Evolutionary conservation across 2,113 vertebrate species (phyloP).

Genomic region (Peromyscus polionotus): DNA sequence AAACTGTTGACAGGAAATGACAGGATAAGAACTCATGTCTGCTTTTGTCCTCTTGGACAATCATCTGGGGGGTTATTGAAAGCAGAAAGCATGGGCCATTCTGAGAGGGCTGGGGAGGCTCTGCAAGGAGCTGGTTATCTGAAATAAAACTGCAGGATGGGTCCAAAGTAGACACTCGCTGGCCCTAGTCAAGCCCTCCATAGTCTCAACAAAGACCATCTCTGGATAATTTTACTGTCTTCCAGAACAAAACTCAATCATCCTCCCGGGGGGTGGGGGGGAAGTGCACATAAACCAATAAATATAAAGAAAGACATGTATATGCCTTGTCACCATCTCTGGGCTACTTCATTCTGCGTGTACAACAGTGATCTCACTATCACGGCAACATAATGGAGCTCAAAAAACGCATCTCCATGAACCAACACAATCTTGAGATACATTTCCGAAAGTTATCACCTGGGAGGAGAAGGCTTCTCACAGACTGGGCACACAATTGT

Average conservation of each 20-base stretch:
- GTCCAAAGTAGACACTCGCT: neutral
- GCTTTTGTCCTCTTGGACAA: no score
- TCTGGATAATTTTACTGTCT: neutral
- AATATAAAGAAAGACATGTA: neutral
- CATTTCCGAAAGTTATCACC: neutral
- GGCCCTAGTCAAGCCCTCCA: neutral
- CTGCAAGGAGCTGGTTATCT: neutral
- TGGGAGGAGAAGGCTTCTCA: neutral
- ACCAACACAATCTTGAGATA: neutral
- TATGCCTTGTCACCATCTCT: no score
- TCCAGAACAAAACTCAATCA: neutral
- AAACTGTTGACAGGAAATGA: neutral
- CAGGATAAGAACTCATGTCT: neutral
- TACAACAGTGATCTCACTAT: neutral
- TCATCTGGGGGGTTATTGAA: neutral
- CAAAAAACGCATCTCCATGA: neutral
- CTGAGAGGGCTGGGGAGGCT: no score
- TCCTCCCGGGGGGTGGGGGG: no score
- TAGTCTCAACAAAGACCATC: no score
- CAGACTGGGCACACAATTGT: neutral
- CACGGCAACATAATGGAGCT: no score
- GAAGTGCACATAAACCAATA: no score
- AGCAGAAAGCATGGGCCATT: neutral
- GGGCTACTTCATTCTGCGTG: no score
- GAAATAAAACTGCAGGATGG: neutral